Percentiles rank a stretch among this genome's conserved stretches.
Conservation (phyloP, 2,888 invertebrate genomes). For the Isoperla grammatica region DNA sequence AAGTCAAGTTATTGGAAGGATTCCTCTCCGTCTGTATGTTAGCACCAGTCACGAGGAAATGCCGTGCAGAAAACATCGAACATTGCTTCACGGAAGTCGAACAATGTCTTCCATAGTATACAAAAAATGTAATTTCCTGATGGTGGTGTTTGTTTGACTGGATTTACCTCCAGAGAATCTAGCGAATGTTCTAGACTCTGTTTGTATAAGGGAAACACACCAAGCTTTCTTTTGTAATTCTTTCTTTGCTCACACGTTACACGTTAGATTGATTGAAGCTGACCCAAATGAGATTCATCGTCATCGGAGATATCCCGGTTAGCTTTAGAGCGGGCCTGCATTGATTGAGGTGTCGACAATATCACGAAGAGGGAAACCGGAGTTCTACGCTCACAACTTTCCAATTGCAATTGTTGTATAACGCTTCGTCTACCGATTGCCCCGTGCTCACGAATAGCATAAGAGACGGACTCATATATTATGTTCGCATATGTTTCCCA, state of each 20-base stretch:
- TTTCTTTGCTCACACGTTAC: background rate
- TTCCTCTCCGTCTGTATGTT: background rate
- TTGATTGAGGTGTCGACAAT: constrained; percentile 1
- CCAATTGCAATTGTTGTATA: background rate
- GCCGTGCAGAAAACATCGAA: background rate
- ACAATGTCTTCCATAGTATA: constrained; percentile 20
- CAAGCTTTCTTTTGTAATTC: background rate
- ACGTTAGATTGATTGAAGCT: background rate
- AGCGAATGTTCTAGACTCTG: background rate
- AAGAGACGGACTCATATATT: too few relatives aligned
- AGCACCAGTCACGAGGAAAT: constrained; percentile 9
- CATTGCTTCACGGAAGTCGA: constrained; percentile 14
- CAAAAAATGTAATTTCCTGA: constrained; percentile 24
- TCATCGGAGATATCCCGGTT: constrained; percentile 14
- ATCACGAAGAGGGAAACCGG: background rate
- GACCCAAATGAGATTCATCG: constrained; percentile 2
- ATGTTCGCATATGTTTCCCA: too few relatives aligned
- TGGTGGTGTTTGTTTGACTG: constrained; percentile 18
- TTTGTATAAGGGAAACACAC: background rate
- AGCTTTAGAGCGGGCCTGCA: background rate
- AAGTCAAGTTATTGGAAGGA: background rate
- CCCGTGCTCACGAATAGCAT: too few relatives aligned
- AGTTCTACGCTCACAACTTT: background rate
- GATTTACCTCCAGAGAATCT: background rate
- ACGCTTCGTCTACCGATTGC: too few relatives aligned